A percentile compares a stretch with the other conserved stretches of the same genome.
Conservation (phyloP, 2,888 invertebrate species). For the Campoplex capitator region DNA sequence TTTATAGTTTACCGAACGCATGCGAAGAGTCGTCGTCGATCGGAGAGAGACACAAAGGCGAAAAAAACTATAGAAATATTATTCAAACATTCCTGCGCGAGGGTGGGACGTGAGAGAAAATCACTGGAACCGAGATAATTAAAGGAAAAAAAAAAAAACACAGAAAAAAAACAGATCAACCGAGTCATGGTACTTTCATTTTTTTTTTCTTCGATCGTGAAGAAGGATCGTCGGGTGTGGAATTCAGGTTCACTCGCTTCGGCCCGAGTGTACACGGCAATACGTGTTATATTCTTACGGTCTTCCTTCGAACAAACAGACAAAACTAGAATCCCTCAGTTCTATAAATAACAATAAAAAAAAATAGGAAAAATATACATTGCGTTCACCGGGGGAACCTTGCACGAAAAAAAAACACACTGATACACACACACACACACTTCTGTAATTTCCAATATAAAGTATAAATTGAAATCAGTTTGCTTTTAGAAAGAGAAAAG, state of each 20-base stretch:
- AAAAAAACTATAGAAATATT: slow-evolving; percentile 73
- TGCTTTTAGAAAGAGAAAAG: neutral
- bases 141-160: neutral
- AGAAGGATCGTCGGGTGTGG: slow-evolving; percentile 52
- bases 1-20: slow-evolving; percentile 58
- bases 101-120: slow-evolving; percentile 33
- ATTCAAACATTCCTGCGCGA: slow-evolving; percentile 80
- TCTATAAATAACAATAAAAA: neutral
- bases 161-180: slow-evolving; percentile 13
- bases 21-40: slow-evolving; percentile 43
- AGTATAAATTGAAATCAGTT: neutral
- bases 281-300: slow-evolving; percentile 78
- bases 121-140: slow-evolving; percentile 3
- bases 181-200: slow-evolving; percentile 6
- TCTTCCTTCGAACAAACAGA: slow-evolving; percentile 78
- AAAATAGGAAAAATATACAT: slow-evolving; percentile 30
- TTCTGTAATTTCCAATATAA: slow-evolving; percentile 17
- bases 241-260: slow-evolving; percentile 59
- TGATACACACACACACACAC: neutral
- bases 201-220: slow-evolving; percentile 23
- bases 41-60: slow-evolving; percentile 65
- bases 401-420: slow-evolving; percentile 10
- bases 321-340: slow-evolving; percentile 27
- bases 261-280: slow-evolving; percentile 73
- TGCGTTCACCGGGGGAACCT: slow-evolving; percentile 45